Evolutionary conservation across 2,113 vertebrate species (phyloP).

Genomic region (Todiramphus saurophagus): DNA sequence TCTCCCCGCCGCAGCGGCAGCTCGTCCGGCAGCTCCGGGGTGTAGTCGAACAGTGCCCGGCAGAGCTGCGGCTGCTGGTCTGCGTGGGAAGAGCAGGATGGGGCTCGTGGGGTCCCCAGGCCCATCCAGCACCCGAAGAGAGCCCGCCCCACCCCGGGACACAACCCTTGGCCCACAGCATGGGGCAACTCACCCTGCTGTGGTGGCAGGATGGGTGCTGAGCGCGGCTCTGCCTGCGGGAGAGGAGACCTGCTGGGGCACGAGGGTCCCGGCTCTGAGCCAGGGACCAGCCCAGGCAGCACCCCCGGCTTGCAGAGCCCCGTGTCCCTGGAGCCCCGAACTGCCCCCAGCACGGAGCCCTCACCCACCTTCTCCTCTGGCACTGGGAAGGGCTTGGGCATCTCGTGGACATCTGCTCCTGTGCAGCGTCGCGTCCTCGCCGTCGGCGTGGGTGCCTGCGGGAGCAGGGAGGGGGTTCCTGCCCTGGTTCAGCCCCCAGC

Average conservation of each 20-base stretch:
- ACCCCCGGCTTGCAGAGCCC: neutral
- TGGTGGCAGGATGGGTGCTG: neutral
- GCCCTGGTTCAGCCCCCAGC: accelerated
- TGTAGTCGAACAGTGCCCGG: conserved; percentile 84
- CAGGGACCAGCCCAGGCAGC: neutral
- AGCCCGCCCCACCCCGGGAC: neutral
- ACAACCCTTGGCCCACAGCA: neutral
- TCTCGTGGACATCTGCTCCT: neutral
- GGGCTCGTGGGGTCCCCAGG: neutral
- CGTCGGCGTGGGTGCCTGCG: neutral
- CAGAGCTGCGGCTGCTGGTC: conserved; percentile 76
- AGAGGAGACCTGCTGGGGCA: neutral
- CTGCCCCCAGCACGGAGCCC: neutral
- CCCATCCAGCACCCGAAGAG: neutral
- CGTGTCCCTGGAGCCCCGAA: neutral
- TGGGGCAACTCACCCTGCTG: neutral
- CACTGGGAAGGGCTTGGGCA: neutral
- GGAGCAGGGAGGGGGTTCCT: neutral
- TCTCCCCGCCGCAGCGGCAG: conserved; percentile 80
- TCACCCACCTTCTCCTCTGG: neutral
- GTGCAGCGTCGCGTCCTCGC: accelerated
- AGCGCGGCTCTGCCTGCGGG: conserved; percentile 21
- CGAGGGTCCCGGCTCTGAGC: no score
- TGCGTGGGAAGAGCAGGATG: neutral
- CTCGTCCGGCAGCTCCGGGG: conserved; percentile 78